Conservation (phyloP, 2,797 vertebrate species). For the Catamblyrhynchus diadema region DNA sequence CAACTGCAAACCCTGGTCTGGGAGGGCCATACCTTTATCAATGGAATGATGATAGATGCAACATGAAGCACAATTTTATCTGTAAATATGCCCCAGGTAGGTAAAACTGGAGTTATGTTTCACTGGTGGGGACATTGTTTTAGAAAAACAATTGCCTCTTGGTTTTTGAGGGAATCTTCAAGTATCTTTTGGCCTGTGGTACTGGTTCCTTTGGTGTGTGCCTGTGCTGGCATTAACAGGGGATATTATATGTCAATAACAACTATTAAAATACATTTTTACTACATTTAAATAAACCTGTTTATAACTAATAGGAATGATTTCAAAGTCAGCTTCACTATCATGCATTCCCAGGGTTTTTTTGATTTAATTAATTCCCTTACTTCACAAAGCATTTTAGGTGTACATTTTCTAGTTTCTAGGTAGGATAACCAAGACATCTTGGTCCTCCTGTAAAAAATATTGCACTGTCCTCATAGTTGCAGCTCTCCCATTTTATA, state of each 20-base stretch:
- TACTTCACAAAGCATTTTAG: neutral
- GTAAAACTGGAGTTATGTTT: neutral
- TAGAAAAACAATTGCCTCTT: neutral
- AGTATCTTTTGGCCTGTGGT: neutral
- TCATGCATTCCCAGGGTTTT: neutral
- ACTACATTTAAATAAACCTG: neutral
- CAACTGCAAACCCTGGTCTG: constrained; percentile 86
- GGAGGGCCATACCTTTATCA: constrained; percentile 93
- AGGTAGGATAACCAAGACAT: neutral
- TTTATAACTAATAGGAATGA: neutral
- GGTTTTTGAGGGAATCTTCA: neutral
- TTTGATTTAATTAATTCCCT: neutral
- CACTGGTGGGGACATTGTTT: neutral
- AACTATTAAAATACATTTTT: neutral
- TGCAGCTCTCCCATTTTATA: neutral
- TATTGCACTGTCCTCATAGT: neutral
- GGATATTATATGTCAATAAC: neutral
- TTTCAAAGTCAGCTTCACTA: neutral
- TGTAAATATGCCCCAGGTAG: constrained; percentile 92
- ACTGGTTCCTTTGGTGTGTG: neutral
- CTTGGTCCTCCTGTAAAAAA: neutral
- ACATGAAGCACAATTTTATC: constrained; percentile 99
- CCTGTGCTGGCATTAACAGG: neutral
- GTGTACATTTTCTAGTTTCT: neutral
- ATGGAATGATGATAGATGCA: constrained; percentile 97